phyloP scores from a whole-genome alignment of 2,113 vertebrate genomes.

The Takifugu bimaculatus region DNA sequence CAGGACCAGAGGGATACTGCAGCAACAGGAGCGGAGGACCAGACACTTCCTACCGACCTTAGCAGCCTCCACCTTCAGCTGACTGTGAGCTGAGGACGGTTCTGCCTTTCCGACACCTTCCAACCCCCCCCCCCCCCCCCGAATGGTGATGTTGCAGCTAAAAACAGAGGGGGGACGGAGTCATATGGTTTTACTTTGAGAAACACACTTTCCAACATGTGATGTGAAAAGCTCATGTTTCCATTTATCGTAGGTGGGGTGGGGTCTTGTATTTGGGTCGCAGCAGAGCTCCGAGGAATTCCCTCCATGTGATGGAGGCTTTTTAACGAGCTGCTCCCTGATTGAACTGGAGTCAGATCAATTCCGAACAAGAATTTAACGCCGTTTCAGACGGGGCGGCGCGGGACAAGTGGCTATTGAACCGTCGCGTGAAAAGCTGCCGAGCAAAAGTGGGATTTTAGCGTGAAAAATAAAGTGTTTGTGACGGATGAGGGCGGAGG shows the following conservation, averaged over 20 bases:
- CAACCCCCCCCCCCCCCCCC: neutral
- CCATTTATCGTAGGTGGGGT: constrained; percentile 66
- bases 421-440: too few species aligned
- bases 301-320: constrained; percentile 48
- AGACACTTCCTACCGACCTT: constrained; percentile 16
- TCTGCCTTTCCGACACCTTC: constrained; percentile 44
- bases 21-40: constrained; percentile 23
- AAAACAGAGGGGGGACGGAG: constrained; percentile 39
- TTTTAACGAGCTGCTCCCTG: constrained; percentile 64
- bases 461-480: too few species aligned
- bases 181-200: constrained; percentile 77
- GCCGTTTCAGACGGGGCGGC: too few species aligned
- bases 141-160: constrained; percentile 23
- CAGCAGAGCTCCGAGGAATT: constrained; percentile 61
- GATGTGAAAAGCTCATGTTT: constrained; percentile 69
- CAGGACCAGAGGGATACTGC: constrained; percentile 26
- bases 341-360: constrained; percentile 57
- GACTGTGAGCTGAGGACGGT: constrained; percentile 24
- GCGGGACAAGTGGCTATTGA: too few species aligned
- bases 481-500: constrained; percentile 25
- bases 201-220: constrained; percentile 66
- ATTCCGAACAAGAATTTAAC: constrained; percentile 41
- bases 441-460: too few species aligned
- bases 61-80: constrained; percentile 33
- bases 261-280: constrained; percentile 73